Evolutionary conservation across 2,888 invertebrate genomes (phyloP), one percentile per base, ranked within the genome.

Genomic region (Nematopogon swammerdamellus): DNA sequence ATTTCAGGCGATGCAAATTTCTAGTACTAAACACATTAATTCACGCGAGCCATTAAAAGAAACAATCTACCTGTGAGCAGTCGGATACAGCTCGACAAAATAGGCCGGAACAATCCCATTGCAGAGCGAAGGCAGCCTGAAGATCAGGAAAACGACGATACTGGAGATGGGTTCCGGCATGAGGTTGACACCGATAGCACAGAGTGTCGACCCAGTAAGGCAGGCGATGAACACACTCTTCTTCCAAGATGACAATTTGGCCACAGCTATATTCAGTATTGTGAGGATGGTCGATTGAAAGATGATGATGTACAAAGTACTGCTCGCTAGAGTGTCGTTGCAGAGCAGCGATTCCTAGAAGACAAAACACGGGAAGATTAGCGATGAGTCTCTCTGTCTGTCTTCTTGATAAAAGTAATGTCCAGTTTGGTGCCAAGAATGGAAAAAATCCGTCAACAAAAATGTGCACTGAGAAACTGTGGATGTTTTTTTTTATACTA

Each of bases 251-350:
- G 60, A 87, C 67, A 63, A 83, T 77, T 69, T 71, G 2, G 79
- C 73, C 50, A 79, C 68, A 1, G 83, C 56, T 47, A 86, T 63
- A 62, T 86, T 89, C 10, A 86, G 79, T 25, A 84, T 58, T 0
- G 87, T 71, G 55, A 86, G 87, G 20, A 81, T 71, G 0, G 72
- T 65, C 6, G 88, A 89, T 46, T 89, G 85, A 0, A 79, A 72
- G n/a, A 88, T 73, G 3, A 89, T 82, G 10, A 85, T 85, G 48
- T 82, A 63, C 53, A 88, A 86, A 0, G 86, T 84, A 50, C 77
- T 77, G 3, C 77, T 64, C 56, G 87, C 84, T 16, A 87, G 74
- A 1, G 69, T 68, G 0, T 79, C 71, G 0, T 67, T 62, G 61
- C 87, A 87, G 10, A 61, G 55, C 18, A 43, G 66, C 64, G n/a